Conservation (phyloP, 2,113 vertebrate species). For the Oncorhynchus keta region DNA sequence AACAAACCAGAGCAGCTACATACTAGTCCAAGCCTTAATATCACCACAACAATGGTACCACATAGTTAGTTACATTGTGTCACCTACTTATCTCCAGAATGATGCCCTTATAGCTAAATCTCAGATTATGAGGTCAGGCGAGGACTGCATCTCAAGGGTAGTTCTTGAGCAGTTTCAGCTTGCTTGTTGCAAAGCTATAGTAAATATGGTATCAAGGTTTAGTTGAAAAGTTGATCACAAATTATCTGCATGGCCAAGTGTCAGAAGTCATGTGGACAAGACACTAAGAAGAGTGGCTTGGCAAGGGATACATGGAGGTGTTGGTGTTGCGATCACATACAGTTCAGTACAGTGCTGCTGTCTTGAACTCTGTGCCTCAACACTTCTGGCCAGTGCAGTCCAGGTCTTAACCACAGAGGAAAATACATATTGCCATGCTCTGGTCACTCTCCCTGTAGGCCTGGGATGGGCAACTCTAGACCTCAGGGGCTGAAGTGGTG, state of each 20-base stretch:
- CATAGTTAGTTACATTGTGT: background rate
- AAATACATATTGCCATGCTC: background rate
- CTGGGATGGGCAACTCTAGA: no score
- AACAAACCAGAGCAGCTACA: constrained; percentile 5
- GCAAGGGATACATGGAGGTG: background rate
- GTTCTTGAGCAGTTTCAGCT: background rate
- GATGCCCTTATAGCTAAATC: background rate
- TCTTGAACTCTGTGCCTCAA: background rate
- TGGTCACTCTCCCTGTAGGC: background rate
- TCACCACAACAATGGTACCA: background rate
- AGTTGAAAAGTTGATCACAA: no score
- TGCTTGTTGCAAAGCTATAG: background rate
- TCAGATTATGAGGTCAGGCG: background rate
- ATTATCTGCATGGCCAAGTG: no score
- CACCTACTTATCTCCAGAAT: background rate
- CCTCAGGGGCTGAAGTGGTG: no score
- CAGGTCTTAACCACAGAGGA: background rate
- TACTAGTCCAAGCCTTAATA: background rate
- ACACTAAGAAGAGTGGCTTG: background rate
- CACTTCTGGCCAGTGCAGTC: background rate
- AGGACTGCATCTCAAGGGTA: background rate
- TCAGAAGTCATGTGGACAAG: no score
- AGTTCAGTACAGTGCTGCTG: background rate
- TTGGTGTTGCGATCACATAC: background rate
- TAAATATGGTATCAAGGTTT: background rate